Base-by-base conservation (phyloP, 2,888 invertebrate genomes). In the Auanema freiburgensis region DNA sequence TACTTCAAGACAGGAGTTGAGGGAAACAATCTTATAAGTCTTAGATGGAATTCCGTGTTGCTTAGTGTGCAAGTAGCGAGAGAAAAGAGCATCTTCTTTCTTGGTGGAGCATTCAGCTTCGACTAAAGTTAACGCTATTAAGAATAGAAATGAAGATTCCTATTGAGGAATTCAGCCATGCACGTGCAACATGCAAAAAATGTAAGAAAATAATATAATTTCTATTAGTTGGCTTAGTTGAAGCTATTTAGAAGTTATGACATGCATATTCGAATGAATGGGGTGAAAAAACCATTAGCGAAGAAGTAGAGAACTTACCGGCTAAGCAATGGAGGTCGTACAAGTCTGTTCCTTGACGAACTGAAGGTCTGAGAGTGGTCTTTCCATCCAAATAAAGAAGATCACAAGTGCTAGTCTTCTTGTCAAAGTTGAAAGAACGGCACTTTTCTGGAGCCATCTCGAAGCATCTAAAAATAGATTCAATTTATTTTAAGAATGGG, bases 381-480 rank as follows among this genome's bases (percentile, higher is more conserved):
- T 75, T 71, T 52, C 79, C 80, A 59, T 83, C 81, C 55, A 82
- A 66, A 66, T 80, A 83, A 21, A 82, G 68, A 53, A 83, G 67
- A 59, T 79, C 78, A 66, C 83, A 83, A n/a, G 68, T 59, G 40
- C 71, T 68, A 52, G 72, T 65, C 25, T 67, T 66, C 72, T 79
- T 79, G 67, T 81, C 81, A 69, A 69, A 83, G 70, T 83, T 83
- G 77, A 83, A 83, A 16, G 81, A 78, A 21, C 83, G 78, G 66
- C 83, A 83, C 66, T 80, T 80, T 50, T 79, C 76, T n/a, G 80
- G 79, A n/a, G 74, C 41, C 52, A 70, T 63, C 25, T 57, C 65
- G 64, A 64, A 73, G 65, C 79, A 79, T 21, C 71, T 55, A 10
- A n/a, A 55, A 55, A 5, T n/a, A n/a, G n/a, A n/a, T n/a, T n/a